These are phyloP conservation scores for Gila orcuttii DNA, from an alignment of 2,113 vertebrate species.

Conservation along the genomic window DNA sequence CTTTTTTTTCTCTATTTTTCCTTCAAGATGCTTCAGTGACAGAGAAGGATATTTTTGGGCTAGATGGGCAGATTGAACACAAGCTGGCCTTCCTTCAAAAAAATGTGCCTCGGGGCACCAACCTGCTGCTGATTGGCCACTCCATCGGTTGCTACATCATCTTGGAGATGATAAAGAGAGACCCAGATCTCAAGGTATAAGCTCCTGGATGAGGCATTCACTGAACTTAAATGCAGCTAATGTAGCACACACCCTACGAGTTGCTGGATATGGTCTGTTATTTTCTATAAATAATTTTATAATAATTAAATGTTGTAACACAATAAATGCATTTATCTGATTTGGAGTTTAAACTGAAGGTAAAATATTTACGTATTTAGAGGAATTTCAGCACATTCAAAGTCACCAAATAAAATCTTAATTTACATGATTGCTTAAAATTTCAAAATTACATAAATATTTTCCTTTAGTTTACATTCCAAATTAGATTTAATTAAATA, in stretches of 20 bases:
- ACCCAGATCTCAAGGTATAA: constrained; percentile 84
- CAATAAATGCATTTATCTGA: not conserved
- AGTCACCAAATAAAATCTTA: not conserved
- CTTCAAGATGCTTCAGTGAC: constrained; percentile 73
- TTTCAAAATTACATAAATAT: not conserved
- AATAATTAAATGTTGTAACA: too few species aligned
- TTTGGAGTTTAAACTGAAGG: not conserved
- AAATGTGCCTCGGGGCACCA: constrained; percentile 82
- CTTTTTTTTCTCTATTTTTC: constrained; percentile 18
- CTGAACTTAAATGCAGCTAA: not conserved
- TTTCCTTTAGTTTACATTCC: not conserved
- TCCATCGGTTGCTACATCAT: constrained; percentile 91
- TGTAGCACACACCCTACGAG: not conserved
- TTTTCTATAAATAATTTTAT: too few species aligned
- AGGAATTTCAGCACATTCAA: not conserved
- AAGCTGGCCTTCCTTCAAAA: constrained; percentile 87
- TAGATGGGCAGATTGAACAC: constrained; percentile 90
- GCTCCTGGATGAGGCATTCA: not conserved
- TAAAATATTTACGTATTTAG: not conserved
- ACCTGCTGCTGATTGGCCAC: constrained; percentile 88
- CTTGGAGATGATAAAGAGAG: constrained; percentile 87
- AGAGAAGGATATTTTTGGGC: constrained; percentile 85
- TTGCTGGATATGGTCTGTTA: not conserved
- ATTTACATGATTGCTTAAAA: not conserved
- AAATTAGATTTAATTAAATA: not conserved